These are phyloP conservation scores for Asbolus verrucosus DNA, from an alignment of 1,140 invertebrate species.

Conservation along the genomic window DNA sequence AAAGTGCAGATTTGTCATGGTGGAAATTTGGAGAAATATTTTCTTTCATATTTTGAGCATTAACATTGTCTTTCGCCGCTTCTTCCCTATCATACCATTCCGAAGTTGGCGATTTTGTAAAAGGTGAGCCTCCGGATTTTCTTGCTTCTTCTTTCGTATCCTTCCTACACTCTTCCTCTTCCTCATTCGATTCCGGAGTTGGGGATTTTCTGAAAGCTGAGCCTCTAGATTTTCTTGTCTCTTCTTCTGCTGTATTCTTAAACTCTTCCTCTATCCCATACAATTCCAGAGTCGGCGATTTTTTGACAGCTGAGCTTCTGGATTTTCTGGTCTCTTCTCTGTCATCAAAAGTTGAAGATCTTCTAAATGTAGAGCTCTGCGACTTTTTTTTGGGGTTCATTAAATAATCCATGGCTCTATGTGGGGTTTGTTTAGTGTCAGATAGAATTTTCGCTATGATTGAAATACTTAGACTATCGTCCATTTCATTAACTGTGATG, in stretches of 20 bases:
- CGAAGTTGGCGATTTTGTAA: slow-evolving; percentile 1
- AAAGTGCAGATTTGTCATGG: slow-evolving; percentile 45
- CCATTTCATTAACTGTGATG: not conserved
- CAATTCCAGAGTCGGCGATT: slow-evolving; percentile 6
- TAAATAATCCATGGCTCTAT: slow-evolving; percentile 48
- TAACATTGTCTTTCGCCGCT: slow-evolving; percentile 30
- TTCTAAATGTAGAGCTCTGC: too few species aligned
- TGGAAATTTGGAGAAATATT: slow-evolving; percentile 20
- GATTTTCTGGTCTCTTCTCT: not conserved
- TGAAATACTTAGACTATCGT: slow-evolving; percentile 53
- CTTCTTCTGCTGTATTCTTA: too few species aligned
- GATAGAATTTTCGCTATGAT: slow-evolving; percentile 50
- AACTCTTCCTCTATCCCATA: slow-evolving; percentile 1
- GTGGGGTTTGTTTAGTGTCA: slow-evolving; percentile 46
- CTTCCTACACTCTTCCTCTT: slow-evolving; percentile 34
- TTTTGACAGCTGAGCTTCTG: not conserved
- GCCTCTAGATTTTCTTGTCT: not conserved
- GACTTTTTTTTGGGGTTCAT: slow-evolving; percentile 41
- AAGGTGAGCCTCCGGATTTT: not conserved
- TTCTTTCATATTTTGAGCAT: slow-evolving; percentile 40
- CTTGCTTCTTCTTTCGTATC: slow-evolving; percentile 23
- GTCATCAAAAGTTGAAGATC: too few species aligned
- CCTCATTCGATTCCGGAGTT: not conserved
- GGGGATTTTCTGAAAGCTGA: not conserved
- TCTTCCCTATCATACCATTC: slow-evolving; percentile 6